These are phyloP conservation scores for Amazona vittata DNA, from an alignment of 2,113 vertebrate genomes.

Conservation along the genomic window DNA sequence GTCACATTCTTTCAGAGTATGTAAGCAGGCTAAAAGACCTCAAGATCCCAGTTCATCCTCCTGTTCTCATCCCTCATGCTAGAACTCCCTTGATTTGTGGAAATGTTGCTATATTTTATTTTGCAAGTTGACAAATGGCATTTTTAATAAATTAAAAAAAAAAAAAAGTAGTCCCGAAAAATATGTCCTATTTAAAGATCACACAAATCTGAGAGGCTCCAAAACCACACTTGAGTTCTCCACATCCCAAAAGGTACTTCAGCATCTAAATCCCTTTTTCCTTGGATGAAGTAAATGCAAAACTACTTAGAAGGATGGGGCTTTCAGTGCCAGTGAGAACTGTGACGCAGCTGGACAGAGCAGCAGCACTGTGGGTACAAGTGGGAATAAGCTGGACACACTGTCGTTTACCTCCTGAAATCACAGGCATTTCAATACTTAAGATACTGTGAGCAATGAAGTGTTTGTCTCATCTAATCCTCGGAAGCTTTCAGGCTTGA, in stretches of 20 bases:
- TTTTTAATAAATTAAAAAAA: too few species aligned
- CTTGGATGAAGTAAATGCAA: neutral
- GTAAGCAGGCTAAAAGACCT: neutral
- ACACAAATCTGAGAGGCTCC: neutral
- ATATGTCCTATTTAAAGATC: neutral
- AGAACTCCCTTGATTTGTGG: neutral
- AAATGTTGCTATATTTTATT: neutral
- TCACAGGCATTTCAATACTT: neutral
- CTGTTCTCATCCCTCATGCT: neutral
- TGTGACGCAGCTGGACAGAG: neutral
- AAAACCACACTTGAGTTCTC: neutral
- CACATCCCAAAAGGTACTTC: neutral
- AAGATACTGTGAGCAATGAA: neutral
- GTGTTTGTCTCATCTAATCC: neutral
- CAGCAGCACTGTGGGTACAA: neutral
- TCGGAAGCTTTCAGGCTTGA: neutral
- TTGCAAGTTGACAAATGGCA: neutral
- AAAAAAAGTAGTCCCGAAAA: neutral
- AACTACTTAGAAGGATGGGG: neutral
- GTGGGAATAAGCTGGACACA: neutral
- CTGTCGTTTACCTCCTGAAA: neutral
- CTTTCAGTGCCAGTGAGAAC: neutral
- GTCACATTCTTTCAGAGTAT: neutral
- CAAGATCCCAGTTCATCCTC: neutral
- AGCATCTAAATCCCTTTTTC: neutral